These are phyloP conservation scores for Eciton burchellii DNA, from an alignment of 1,140 invertebrate genomes.

Conservation along the genomic window DNA sequence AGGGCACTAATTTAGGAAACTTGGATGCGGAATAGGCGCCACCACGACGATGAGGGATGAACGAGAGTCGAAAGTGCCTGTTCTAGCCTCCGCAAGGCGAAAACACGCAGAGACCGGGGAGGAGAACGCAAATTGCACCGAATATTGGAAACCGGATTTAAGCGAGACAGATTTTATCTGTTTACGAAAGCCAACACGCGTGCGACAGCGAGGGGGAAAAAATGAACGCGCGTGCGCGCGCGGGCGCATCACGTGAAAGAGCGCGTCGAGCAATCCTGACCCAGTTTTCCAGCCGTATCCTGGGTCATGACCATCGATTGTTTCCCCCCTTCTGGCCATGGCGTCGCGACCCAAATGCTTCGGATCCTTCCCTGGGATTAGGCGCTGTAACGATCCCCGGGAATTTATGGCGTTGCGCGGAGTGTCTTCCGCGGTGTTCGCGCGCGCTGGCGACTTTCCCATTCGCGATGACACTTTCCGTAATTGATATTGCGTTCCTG, in stretches of 20 bases:
- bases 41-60: background rate
- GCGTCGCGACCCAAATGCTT: slow-evolving; percentile 70
- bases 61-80: background rate
- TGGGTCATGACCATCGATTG: slow-evolving; percentile 75
- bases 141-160: background rate
- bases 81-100: background rate
- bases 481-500: slow-evolving; percentile 26
- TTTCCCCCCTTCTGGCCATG: slow-evolving; percentile 68
- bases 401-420: slow-evolving; percentile 43
- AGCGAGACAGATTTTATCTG: background rate
- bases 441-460: background rate
- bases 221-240: slow-evolving; percentile 51
- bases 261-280: slow-evolving; percentile 69
- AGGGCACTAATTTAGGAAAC: too few species aligned
- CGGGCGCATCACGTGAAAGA: slow-evolving; percentile 59
- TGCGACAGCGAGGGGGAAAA: slow-evolving; percentile 49
- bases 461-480: background rate
- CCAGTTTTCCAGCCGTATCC: slow-evolving; percentile 68
- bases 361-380: slow-evolving; percentile 53
- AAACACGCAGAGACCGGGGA: background rate
- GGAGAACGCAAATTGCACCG: background rate
- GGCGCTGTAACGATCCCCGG: slow-evolving; percentile 24
- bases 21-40: too few species aligned
- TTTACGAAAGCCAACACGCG: background rate
- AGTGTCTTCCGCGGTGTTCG: slow-evolving; percentile 16